Base-by-base conservation (phyloP, 1,140 invertebrate genomes). In the Dermatophagoides farinae region DNA sequence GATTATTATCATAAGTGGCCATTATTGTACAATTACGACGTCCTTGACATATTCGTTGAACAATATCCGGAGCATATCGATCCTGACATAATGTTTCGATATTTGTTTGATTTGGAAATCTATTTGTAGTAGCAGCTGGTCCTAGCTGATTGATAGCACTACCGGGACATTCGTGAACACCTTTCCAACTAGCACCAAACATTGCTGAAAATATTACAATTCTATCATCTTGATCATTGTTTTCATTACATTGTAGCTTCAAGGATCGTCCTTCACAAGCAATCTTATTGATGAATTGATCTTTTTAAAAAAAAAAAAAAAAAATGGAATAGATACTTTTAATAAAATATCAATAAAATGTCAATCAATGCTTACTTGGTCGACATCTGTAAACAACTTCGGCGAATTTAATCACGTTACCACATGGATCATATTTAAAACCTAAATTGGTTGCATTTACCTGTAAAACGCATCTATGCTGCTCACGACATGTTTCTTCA, bases 361-460 rank as follows among this genome's bases (percentile, higher is more conserved):
- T 51, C n/a, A 37, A 86, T n/a, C n/a, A n/a, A n/a, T n/a, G n/a
- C 86, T 88, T 78, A 93, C 88, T 88, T 70, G 88, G 89, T 72
- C 86, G 79, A 76, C 88, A 95, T 74, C 91, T 91, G 75, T 88
- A 93, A 62, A 86, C 85, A 25, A 92, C 83, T 74, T 91, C 86
- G 65, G 90, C 83, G 71, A 86, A 89, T 74, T 91, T 90, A 37
- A 81, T 76, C 12, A 82, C 77, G 41, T 82, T 82, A 31, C 87
- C 86, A 71, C 89, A 93, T 0, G 87, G 86, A 73, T 92, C 87
- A 2, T 53, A 38, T 5, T 80, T 78, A 11, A 55, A n/a, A 37
- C 82, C 81, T 68, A 89, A 86, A 44, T 80, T 71, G 66, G 82
- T 79, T 0, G 85, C 82, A 46, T 80, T 83, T 12, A 86, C 84